Conservation (phyloP, 2,113 vertebrate genomes). For the Macrotus californicus region DNA sequence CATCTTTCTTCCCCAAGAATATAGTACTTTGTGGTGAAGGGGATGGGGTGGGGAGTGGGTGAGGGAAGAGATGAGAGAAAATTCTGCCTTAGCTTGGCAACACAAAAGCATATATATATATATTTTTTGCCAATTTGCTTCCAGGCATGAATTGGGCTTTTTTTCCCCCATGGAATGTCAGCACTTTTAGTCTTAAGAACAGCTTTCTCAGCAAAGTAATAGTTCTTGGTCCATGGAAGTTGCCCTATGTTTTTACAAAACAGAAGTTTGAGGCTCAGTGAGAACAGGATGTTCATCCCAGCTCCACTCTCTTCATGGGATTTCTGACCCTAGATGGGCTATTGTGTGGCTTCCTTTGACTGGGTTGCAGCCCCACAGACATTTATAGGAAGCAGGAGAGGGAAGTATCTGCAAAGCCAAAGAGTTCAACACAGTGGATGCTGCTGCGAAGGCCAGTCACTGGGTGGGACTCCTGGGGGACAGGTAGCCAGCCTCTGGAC, state of each 20-base stretch:
- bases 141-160: conserved; percentile 50
- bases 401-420: neutral
- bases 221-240: conserved; percentile 37
- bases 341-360: neutral
- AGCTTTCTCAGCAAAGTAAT: conserved; percentile 60
- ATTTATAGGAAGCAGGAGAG: neutral
- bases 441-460: neutral
- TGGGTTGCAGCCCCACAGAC: neutral
- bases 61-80: neutral
- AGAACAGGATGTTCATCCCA: neutral
- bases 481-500: neutral
- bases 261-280: conserved; percentile 25
- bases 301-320: neutral
- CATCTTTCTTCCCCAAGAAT: neutral
- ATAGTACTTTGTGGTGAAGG: neutral
- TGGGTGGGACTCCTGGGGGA: neutral
- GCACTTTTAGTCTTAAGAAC: conserved; percentile 56
- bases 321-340: neutral
- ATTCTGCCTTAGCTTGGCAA: conserved; percentile 49
- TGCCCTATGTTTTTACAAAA: conserved; percentile 41
- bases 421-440: neutral
- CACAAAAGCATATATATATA: neutral
- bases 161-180: conserved; percentile 14
- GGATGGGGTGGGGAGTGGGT: neutral
- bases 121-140: conserved; percentile 52